A percentile compares a stretch with the other conserved stretches of the same genome.
Conservation (phyloP, 2,888 invertebrate species). For the Erynnis tages region DNA sequence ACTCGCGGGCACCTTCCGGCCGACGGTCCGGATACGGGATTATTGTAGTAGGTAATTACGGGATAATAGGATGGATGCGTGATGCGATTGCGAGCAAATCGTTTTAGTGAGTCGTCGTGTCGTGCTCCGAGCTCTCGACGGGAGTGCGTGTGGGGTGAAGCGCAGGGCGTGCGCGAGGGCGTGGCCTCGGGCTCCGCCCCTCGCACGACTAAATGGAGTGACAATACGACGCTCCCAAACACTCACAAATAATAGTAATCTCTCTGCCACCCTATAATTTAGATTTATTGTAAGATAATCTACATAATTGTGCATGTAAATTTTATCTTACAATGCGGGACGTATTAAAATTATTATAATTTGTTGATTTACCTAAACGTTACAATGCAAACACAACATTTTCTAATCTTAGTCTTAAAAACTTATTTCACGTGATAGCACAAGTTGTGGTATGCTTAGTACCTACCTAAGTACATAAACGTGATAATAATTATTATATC, state of each 20-base stretch:
- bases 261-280: conserved; percentile 54
- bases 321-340: no score
- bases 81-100: conserved; percentile 75
- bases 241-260: conserved; percentile 63
- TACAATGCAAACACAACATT: no score
- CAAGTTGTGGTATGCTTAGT: no score
- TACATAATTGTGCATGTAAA: conserved; percentile 9
- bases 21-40: conserved; percentile 17
- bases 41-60: conserved; percentile 36
- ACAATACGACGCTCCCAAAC: conserved; percentile 77
- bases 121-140: conserved; percentile 32
- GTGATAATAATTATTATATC: no score
- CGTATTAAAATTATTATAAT: no score
- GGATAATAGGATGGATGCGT: conserved; percentile 54
- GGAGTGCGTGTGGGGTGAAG: conserved; percentile 47
- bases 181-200: conserved; percentile 52
- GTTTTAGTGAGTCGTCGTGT: conserved; percentile 62
- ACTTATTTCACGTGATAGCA: no score
- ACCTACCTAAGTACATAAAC: no score
- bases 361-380: neutral
- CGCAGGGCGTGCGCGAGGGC: conserved; percentile 37
- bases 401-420: no score
- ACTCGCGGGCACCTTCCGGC: neutral
- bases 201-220: conserved; percentile 71
- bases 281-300: conserved; percentile 26